Evolutionary conservation across 2,797 vertebrate species (phyloP).

Genomic region (Myotis pilosus): DNA sequence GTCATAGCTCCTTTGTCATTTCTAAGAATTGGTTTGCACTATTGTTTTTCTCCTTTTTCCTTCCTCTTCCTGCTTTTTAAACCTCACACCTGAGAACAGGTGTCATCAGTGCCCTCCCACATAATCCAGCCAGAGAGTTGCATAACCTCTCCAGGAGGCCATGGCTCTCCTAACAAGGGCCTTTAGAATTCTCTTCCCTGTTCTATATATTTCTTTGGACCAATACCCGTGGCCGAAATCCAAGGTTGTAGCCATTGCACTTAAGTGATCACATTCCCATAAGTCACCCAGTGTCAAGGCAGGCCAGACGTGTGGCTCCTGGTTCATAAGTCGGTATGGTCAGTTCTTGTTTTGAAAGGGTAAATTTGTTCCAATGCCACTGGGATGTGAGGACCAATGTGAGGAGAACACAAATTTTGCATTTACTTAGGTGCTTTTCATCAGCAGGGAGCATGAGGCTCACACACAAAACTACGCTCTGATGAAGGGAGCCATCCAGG

Average conservation of each 20-base stretch:
- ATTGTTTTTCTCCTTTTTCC: slow-evolving; percentile 9
- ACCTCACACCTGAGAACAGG: background rate
- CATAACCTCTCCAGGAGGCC: background rate
- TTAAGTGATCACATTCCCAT: background rate
- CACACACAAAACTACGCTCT: background rate
- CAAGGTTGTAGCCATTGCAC: background rate
- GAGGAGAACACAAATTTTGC: background rate
- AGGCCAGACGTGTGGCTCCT: background rate
- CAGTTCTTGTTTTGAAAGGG: background rate
- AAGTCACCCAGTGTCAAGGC: background rate
- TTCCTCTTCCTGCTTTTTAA: slow-evolving; percentile 12
- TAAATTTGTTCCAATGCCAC: background rate
- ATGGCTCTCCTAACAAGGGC: background rate
- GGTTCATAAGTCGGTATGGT: background rate
- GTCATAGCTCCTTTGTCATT: background rate
- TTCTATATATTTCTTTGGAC: background rate
- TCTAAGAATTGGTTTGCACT: background rate
- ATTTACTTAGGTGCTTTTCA: background rate
- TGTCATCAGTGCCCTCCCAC: background rate
- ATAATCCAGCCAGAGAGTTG: background rate
- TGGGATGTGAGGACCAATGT: background rate
- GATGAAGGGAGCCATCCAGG: background rate
- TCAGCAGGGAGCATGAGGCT: background rate
- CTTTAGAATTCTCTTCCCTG: background rate
- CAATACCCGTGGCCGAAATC: background rate